These are phyloP conservation scores for Congeria kusceri DNA, from an alignment of 2,888 invertebrate genomes.

Conservation along the genomic window DNA sequence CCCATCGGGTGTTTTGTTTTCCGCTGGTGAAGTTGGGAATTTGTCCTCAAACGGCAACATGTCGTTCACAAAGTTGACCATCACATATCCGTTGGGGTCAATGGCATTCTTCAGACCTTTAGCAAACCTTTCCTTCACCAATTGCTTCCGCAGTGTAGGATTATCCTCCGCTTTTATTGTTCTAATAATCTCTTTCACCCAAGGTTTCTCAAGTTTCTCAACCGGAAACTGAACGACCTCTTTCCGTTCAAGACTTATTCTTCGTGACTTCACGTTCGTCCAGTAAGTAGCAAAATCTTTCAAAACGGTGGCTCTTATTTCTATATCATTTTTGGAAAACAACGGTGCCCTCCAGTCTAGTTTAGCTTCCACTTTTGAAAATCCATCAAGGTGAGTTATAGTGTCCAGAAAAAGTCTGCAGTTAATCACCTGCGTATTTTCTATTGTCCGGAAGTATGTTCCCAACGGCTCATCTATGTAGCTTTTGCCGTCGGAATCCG, in stretches of 20 bases:
- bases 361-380: slow-evolving; percentile 28
- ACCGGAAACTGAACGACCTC: slow-evolving; percentile 27
- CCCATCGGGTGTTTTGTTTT: too few relatives aligned
- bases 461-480: slow-evolving; percentile 23
- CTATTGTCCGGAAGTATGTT: slow-evolving; percentile 11
- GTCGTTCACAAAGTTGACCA: slow-evolving; percentile 53
- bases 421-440: slow-evolving; percentile 29
- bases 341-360: slow-evolving; percentile 53
- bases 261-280: slow-evolving; percentile 46
- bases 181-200: slow-evolving; percentile 55
- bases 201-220: slow-evolving; percentile 48
- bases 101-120: slow-evolving; percentile 43
- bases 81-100: slow-evolving; percentile 52
- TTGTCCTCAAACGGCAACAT: slow-evolving; percentile 49
- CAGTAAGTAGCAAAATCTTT: slow-evolving; percentile 47
- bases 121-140: slow-evolving; percentile 46
- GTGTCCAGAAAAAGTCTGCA: slow-evolving; percentile 49
- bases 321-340: slow-evolving; percentile 34
- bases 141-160: slow-evolving; percentile 12
- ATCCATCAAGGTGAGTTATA: slow-evolving; percentile 36
- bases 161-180: slow-evolving; percentile 34
- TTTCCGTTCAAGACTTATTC: slow-evolving; percentile 26
- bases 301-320: slow-evolving; percentile 50
- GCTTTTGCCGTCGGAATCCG: slow-evolving; percentile 4
- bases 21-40: neutral